Conservation (phyloP, 2,888 invertebrate species). For the Hydrotaea cyrtoneurina region DNA sequence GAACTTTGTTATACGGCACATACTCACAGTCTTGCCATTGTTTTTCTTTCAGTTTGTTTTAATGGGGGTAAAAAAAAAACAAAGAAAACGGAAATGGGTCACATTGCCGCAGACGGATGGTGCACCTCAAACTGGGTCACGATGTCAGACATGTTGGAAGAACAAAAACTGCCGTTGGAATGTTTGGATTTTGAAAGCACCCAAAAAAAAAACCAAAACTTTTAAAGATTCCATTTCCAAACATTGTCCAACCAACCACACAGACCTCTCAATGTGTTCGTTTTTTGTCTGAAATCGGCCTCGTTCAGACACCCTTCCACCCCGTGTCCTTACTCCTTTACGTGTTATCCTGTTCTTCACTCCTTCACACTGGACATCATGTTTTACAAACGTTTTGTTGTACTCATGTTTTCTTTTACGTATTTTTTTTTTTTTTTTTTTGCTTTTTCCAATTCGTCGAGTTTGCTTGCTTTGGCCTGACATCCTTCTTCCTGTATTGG, state of each 20-base stretch:
- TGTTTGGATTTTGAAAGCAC: too few species aligned
- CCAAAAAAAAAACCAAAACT: too few species aligned
- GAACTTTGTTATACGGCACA: too few species aligned
- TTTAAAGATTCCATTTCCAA: background rate
- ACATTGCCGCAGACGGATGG: too few species aligned
- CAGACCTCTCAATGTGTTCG: background rate
- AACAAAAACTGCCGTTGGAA: too few species aligned
- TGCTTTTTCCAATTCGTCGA: constrained; percentile 57
- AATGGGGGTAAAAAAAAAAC: too few species aligned
- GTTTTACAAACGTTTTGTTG: constrained; percentile 63
- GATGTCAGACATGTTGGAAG: too few species aligned
- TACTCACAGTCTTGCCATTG: background rate
- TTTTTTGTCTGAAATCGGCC: constrained; percentile 61
- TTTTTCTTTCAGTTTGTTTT: background rate
- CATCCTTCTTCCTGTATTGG: constrained; percentile 73
- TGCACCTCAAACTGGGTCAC: too few species aligned
- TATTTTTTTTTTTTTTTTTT: constrained; percentile 32
- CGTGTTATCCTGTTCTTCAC: constrained; percentile 31
- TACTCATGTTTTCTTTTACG: constrained; percentile 40
- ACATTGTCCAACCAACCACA: background rate
- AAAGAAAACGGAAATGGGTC: too few species aligned
- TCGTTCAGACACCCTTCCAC: constrained; percentile 62
- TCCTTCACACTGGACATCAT: constrained; percentile 53
- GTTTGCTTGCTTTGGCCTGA: constrained; percentile 71
- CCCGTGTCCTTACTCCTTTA: background rate